phyloP scores from a whole-genome alignment of 2,888 invertebrate genomes.

The Marronus borbonicus region DNA sequence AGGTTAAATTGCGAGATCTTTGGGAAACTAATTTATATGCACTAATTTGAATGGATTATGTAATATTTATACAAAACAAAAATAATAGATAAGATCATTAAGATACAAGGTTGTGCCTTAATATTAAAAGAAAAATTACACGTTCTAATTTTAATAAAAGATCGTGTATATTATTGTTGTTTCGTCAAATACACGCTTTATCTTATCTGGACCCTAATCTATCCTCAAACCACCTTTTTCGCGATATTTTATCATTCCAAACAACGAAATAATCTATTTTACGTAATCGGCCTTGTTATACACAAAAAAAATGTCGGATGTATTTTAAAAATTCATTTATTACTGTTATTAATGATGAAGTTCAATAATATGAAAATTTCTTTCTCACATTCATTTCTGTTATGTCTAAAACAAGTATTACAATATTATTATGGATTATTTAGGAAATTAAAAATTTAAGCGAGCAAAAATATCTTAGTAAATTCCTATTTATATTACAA shows the following conservation, averaged over 20 bases:
- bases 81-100: neutral
- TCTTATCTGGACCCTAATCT: slow-evolving; percentile 13
- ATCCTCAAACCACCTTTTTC: slow-evolving; percentile 1
- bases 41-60: neutral
- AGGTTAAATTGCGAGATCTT: slow-evolving; percentile 11
- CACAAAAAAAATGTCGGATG: neutral
- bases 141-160: no score
- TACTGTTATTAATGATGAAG: slow-evolving; percentile 28
- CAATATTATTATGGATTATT: neutral
- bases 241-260: neutral
- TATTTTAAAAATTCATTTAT: slow-evolving; percentile 38
- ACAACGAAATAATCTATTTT: slow-evolving; percentile 10
- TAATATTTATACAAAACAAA: slow-evolving; percentile 6
- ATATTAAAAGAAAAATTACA: neutral
- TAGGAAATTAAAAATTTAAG: neutral
- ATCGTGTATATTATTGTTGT: neutral
- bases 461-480: no score
- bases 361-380: slow-evolving; percentile 37
- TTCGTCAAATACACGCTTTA: neutral
- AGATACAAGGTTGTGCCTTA: neutral
- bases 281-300: neutral
- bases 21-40: neutral
- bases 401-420: slow-evolving; percentile 4
- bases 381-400: slow-evolving; percentile 7
- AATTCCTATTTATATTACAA: neutral